Evolutionary conservation across 2,113 vertebrate species (phyloP), one percentile per base, ranked within the genome.

Genomic region (Archilochus colubris): DNA sequence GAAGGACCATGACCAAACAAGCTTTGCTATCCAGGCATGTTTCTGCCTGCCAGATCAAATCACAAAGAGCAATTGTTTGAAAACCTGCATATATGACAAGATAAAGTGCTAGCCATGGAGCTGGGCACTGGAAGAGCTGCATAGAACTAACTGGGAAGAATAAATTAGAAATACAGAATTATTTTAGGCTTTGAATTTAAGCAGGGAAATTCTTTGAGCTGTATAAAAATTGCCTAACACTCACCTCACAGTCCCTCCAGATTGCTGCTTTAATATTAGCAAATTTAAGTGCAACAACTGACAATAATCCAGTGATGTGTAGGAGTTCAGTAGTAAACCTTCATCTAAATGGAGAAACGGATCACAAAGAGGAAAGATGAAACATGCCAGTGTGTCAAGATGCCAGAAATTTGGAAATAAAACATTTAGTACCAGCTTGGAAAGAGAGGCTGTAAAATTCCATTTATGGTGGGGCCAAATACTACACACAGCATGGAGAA

Each of bases 71-170:
- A 67, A 9, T 9, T 30, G 40, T 14, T 54, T 62, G 30, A 58
- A 36, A 74, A 62, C 23, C 38, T 44, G 36, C 6, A 15, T 11
- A 46, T 2, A 3, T 4, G 33, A 58, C 10, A 67, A 31, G 4
- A 1, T 31, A 24, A 25, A 77, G n/a, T 3, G 2, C n/a, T 25
- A 76, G 50, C 30, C 20, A 27, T 1, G 1, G 11, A 46, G 21
- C 27, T 2, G 7, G 72, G 22, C 31, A 40, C 30, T 6, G 7
- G 1, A 11, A 46, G 21, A 30, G 2, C 7, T 72, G 22, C 31
- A 33, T 27, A 33, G 19, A 88, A 59, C 9, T n/a, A 50, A 59
- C 22, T 58, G 80, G 18, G 25, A 40, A 40, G 55, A 63, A 76
- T 23, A 80, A 80, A 36, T 50, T 8, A 68, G 14, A 53, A 54